These are phyloP conservation scores for Noctua comes DNA, from an alignment of 2,888 invertebrate species.

Conservation along the genomic window DNA sequence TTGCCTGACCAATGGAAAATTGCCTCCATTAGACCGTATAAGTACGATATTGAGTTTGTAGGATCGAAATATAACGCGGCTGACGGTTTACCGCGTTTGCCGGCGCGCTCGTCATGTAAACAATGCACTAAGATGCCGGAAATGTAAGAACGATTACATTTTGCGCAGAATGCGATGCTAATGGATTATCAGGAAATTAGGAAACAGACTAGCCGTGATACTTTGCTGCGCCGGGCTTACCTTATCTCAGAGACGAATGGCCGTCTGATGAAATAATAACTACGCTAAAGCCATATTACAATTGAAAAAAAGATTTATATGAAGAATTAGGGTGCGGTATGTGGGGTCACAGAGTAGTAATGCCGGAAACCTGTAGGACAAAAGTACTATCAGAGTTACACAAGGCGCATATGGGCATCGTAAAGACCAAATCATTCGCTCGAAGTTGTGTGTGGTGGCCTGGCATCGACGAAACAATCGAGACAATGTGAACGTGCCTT, in stretches of 20 bases:
- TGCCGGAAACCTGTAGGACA: background rate
- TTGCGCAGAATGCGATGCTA: background rate
- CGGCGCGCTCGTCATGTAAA: conserved; percentile 1
- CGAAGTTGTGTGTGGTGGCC: too few relatives aligned
- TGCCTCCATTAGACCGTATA: background rate
- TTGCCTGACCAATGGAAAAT: too few relatives aligned
- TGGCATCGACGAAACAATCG: background rate
- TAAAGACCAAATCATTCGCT: too few relatives aligned
- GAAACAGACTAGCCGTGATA: background rate
- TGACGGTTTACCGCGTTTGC: background rate
- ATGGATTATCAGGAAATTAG: conserved; percentile 5
- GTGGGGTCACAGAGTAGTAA: too few relatives aligned
- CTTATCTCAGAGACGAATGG: background rate
- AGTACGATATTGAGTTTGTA: conserved; percentile 3
- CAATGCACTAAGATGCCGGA: background rate
- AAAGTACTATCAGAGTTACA: too few relatives aligned
- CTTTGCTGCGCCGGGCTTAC: background rate
- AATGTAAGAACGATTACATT: background rate
- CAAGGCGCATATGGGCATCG: too few relatives aligned
- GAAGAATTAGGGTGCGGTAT: too few relatives aligned
- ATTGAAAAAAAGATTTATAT: too few relatives aligned
- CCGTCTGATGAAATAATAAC: background rate
- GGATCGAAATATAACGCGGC: background rate
- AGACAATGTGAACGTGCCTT: conserved; percentile 1
- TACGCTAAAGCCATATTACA: too few relatives aligned